Base-by-base conservation (phyloP, 2,113 vertebrate species). In the Galeopterus variegatus region DNA sequence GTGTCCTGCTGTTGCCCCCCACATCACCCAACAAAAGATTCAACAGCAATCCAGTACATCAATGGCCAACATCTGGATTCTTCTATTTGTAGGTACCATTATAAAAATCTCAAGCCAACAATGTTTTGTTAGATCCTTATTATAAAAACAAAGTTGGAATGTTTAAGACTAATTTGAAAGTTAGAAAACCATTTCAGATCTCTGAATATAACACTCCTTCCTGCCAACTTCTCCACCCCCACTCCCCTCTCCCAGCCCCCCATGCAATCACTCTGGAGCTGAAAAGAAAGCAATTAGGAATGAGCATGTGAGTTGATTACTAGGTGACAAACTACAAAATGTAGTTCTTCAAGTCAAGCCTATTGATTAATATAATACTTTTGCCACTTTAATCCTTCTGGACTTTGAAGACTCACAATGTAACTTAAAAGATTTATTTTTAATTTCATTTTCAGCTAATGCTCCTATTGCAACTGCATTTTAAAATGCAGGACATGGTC, bases 401-500 rank as follows among this genome's bases (percentile, higher is more conserved):
- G 75, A 89, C 76, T 88, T 92, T 70, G 77, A 96, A 97, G 73
- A 98, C 94, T 95, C 97, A 94, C 97, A 98, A 80, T 24, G 45
- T 92, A 96, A 90, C 88, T 94, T 95, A 94, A 90, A 95, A 92
- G 87, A 58, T 97, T 98, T 97, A 98, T 91, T 97, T 98, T 98
- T 98, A 93, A 98, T 97, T 98, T 98, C 95, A 84, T 97, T 97
- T 95, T 91, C 94, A 97, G 86, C 85, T 97, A 89, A 96, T 97
- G 96, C 88, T 95, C 97, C 97, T 94, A 9, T 97, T 50, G 58
- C 97, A 98, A 98, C 96, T 94, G 96, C 96, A 98, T 96, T 97
- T 96, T 98, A 93, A 98, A 98, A 98, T 54, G 62, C 98, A 98
- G 90, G 79, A 13, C 97, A 96, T 95, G 97, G 98, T 99, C 99